Base-by-base conservation (phyloP, 2,113 vertebrate species). In the Felis catus region DNA sequence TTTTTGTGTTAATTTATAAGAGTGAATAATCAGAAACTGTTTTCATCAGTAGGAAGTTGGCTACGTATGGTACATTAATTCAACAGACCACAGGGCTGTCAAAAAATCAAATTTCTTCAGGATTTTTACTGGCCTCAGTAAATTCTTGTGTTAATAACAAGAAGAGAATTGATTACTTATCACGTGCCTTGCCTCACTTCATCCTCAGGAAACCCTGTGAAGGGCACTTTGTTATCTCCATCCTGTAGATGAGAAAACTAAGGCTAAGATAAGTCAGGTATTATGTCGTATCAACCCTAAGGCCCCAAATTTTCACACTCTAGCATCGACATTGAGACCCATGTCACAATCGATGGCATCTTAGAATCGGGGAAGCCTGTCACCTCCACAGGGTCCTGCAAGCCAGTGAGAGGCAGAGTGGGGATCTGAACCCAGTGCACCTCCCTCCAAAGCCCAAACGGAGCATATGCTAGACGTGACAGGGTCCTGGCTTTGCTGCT, bases 1-100 rank as follows among this genome's bases (percentile, higher is more conserved):
- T 87, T 70, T 95, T 31, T 73, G 15, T 96, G 55, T 93, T 95
- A 25, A 63, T 91, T 95, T 92, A 48, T 48, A 91, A 91, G 9
- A 85, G 45, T 18, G 51, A 95, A 73, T 81, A 61, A 89, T 27
- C 91, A 58, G 91, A 79, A 95, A 51, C 15, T 10, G n/a, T 93
- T 73, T 19, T 53, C 58, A 13, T 61, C 58, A 89, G 65, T 68
- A 87, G 91, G 53, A 73, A 73, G 63, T 21, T 48, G 53, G 58
- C 76, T 95, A 29, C 53, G 25, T 61, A 25, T 21, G 48, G 81
- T 76, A 41, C 48, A 16, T 58, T 85, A 29, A 88, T 74, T 71
- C 88, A 81, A 3, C 55, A 79, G 71, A 29, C 29, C 76, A 36
- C 0, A 0, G 31, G 87, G 83, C 81, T 92, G 6, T 74, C 68